Percentiles rank a stretch among this genome's conserved stretches.
phyloP scores from a whole-genome alignment of 2,888 invertebrate species.

The Coremacera marginata region DNA sequence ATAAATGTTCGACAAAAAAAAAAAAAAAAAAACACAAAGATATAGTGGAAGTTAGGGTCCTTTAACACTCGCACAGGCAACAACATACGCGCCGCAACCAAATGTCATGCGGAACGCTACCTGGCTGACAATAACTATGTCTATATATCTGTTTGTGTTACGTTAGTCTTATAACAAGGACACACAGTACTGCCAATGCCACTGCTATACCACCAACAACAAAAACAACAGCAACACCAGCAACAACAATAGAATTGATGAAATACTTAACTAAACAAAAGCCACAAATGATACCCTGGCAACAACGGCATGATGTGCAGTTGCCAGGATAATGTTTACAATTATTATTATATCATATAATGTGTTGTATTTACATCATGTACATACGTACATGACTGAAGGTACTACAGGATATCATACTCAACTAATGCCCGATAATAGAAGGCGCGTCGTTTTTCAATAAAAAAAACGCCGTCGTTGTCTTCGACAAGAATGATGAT shows the following conservation, averaged over 20 bases:
- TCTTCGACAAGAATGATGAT: background rate
- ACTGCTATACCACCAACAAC: conserved; percentile 30
- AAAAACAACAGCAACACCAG: conserved; percentile 38
- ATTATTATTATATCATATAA: background rate
- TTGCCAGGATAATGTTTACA: conserved; percentile 11
- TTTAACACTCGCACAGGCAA: background rate
- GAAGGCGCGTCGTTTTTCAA: background rate
- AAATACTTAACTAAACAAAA: conserved; percentile 44
- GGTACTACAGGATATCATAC: background rate
- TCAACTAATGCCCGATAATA: background rate
- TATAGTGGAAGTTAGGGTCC: background rate
- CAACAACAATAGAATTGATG: conserved; percentile 39
- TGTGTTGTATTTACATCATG: conserved; percentile 4
- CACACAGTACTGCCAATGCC: conserved; percentile 6
- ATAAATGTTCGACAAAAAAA: background rate
- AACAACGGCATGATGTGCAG: conserved; percentile 27
- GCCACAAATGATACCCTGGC: conserved; percentile 30
- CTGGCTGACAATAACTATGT: background rate
- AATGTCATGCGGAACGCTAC: background rate
- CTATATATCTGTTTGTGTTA: background rate
- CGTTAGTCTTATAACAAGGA: background rate
- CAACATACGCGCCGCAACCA: background rate
- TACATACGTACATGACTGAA: background rate
- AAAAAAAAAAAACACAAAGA: too few species aligned
- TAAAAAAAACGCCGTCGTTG: background rate